phyloP scores from a whole-genome alignment of 2,797 vertebrate genomes.

The Pseudotriccus pelzelni region DNA sequence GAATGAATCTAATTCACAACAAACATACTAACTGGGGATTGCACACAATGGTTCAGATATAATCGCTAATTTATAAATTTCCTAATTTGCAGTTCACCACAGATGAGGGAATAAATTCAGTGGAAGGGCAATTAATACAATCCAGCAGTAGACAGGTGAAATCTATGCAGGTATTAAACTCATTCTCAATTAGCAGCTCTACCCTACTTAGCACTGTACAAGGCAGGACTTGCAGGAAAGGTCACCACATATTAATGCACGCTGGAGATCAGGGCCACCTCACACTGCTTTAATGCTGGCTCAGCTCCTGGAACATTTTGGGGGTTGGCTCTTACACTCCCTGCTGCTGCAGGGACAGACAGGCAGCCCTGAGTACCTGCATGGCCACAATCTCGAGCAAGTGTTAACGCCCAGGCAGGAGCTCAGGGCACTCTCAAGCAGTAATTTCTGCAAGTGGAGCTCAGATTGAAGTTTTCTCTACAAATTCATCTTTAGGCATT shows the following conservation, averaged over 20 bases:
- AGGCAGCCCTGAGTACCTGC: not conserved
- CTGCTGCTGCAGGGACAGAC: not conserved
- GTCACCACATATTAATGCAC: no score
- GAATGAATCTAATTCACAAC: not conserved
- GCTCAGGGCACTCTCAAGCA: not conserved
- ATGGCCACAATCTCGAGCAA: not conserved
- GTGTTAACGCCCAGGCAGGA: not conserved
- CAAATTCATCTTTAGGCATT: not conserved
- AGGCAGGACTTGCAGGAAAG: not conserved
- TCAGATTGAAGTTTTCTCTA: not conserved
- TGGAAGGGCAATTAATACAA: not conserved
- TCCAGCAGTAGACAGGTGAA: not conserved
- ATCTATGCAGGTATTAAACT: not conserved
- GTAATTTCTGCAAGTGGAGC: not conserved
- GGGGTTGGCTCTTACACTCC: not conserved
- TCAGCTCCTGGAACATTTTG: not conserved
- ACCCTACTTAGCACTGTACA: not conserved
- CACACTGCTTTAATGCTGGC: not conserved
- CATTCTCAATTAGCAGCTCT: not conserved
- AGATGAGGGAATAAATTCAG: not conserved
- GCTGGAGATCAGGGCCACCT: not conserved
- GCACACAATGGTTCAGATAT: not conserved
- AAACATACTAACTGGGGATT: not conserved
- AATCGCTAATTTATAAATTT: not conserved
- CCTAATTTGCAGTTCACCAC: not conserved